phyloP scores from a whole-genome alignment of 2,797 vertebrate genomes.

The Neosilurus hyrtlii region DNA sequence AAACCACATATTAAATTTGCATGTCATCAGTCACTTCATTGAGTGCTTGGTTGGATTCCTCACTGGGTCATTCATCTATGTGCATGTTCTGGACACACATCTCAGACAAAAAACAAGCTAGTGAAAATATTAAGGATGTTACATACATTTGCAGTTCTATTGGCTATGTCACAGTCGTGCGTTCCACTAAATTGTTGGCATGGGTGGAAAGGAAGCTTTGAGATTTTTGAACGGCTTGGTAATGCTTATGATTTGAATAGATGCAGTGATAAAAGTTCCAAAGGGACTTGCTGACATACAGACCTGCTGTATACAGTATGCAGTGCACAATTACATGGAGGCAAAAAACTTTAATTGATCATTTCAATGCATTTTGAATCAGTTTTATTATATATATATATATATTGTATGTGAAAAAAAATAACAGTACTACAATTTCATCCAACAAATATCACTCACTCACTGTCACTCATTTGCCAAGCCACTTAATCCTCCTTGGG shows the following conservation, averaged over 20 bases:
- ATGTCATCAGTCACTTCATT: constrained; percentile 73
- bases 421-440: no score
- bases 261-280: constrained; percentile 27
- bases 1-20: constrained; percentile 79
- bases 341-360: neutral
- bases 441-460: no score
- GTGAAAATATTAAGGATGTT: constrained; percentile 82
- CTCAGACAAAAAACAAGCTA: constrained; percentile 76
- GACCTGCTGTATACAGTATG: neutral
- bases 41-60: constrained; percentile 73
- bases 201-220: constrained; percentile 21
- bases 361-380: neutral
- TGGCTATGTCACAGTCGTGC: constrained; percentile 66
- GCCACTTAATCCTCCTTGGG: no score
- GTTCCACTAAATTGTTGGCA: constrained; percentile 43
- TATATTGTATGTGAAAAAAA: no score
- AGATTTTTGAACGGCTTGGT: constrained; percentile 21
- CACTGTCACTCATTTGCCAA: no score
- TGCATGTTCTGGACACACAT: constrained; percentile 78
- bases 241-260: constrained; percentile 33
- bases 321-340: neutral
- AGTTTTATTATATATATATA: no score
- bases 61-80: constrained; percentile 75
- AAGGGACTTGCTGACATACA: neutral
- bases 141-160: constrained; percentile 72